Evolutionary conservation across 2,113 vertebrate species (phyloP).

Genomic region (Zootoca vivipara): DNA sequence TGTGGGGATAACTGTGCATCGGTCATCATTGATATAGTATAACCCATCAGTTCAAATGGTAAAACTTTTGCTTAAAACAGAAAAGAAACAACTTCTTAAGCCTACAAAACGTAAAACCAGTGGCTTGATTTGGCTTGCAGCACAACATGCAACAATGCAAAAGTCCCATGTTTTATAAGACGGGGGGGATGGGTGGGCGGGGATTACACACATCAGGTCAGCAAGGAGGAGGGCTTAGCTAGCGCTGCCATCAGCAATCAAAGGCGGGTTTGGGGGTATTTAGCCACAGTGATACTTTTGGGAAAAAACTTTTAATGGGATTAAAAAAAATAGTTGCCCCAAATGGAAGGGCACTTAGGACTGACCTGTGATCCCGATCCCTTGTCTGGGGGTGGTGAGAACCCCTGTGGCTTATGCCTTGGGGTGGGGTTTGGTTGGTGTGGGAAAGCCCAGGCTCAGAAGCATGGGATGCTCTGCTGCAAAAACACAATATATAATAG

Average conservation of each 20-base stretch:
- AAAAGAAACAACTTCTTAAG: slow-evolving; percentile 29
- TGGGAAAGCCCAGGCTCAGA: slow-evolving; percentile 84
- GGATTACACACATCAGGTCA: slow-evolving; percentile 63
- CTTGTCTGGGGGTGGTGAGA: slow-evolving; percentile 80
- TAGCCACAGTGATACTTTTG: slow-evolving; percentile 71
- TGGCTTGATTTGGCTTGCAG: slow-evolving; percentile 67
- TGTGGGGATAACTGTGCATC: slow-evolving; percentile 25
- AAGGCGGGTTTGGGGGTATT: background rate
- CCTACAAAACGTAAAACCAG: slow-evolving; percentile 31
- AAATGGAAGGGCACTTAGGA: slow-evolving; percentile 74
- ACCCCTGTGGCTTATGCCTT: slow-evolving; percentile 81
- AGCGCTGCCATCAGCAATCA: slow-evolving; percentile 72
- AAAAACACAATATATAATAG: slow-evolving; percentile 85
- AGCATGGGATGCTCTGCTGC: slow-evolving; percentile 83
- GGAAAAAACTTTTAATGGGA: slow-evolving; percentile 64
- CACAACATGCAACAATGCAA: slow-evolving; percentile 79
- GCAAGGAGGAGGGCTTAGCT: slow-evolving; percentile 69
- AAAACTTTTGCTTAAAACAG: slow-evolving; percentile 42
- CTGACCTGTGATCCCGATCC: slow-evolving; percentile 84
- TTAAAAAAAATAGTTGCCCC: slow-evolving; percentile 72
- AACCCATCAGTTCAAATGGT: slow-evolving; percentile 24
- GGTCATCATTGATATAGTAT: slow-evolving; percentile 32
- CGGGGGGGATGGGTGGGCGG: background rate
- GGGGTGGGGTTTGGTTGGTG: slow-evolving; percentile 78
- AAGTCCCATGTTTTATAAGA: slow-evolving; percentile 61